Percentiles rank a stretch among this genome's conserved stretches.
Conservation (phyloP, 2,888 invertebrate species). For the Urechis unicinctus region DNA sequence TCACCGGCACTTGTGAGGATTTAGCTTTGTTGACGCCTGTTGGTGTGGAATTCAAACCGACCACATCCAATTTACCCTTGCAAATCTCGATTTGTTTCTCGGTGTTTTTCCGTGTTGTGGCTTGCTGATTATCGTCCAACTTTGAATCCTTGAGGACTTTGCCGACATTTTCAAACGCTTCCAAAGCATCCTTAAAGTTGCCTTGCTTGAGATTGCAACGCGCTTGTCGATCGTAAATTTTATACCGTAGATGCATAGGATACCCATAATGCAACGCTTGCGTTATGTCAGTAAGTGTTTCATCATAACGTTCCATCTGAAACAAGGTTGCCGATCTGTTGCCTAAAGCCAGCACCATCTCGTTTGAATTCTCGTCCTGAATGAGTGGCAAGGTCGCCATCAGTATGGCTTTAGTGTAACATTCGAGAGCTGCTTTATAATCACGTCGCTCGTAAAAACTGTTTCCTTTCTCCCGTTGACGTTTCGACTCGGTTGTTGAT, state of each 20-base stretch:
- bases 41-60: no score
- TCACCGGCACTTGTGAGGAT: neutral
- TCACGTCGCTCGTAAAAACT: conserved; percentile 32
- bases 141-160: conserved; percentile 2
- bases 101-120: conserved; percentile 15
- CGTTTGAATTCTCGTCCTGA: neutral
- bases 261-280: conserved; percentile 55
- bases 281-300: conserved; percentile 36
- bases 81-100: neutral
- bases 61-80: neutral
- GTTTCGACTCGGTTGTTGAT: conserved; percentile 31
- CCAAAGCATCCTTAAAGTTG: conserved; percentile 1
- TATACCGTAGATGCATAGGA: conserved; percentile 60
- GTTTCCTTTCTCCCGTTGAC: conserved; percentile 43
- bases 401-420: conserved; percentile 33
- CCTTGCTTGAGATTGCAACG: conserved; percentile 55
- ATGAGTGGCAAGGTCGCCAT: conserved; percentile 23
- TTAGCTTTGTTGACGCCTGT: neutral
- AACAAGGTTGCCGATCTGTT: conserved; percentile 40
- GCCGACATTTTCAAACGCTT: conserved; percentile 5
- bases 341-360: conserved; percentile 22
- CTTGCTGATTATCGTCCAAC: conserved; percentile 13
- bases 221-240: conserved; percentile 62
- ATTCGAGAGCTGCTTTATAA: conserved; percentile 29
- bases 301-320: conserved; percentile 31